Evolutionary conservation across 2,888 invertebrate species (phyloP), one percentile per base, ranked within the genome.

Genomic region (Caenorhabditis sp.): DNA sequence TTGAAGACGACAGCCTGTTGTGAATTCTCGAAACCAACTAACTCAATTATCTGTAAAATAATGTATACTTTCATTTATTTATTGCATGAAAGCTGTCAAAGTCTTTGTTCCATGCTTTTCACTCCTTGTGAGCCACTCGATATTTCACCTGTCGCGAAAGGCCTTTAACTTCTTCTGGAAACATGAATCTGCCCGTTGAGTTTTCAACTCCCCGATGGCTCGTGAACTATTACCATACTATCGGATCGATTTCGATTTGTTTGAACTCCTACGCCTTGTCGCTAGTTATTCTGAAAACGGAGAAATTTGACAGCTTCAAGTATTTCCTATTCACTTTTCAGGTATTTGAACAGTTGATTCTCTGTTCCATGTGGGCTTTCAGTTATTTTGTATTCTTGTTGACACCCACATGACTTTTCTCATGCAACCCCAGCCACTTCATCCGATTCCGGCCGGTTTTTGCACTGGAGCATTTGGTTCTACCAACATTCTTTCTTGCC

Each of bases 31-130:
- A n/a, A 27, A 13, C 35, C 35, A 35, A n/a, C n/a, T 9, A 7
- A 50, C 52, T 58, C 37, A 58, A n/a, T 41, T 24, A n/a, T 17
- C 37, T 70, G 35, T 46, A 30, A 59, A 50, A n/a, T n/a, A n/a
- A n/a, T n/a, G n/a, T 59, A 27, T 43, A 59, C 59, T 70, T 68
- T 68, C 30, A 43, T 50, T 45, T 59, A 43, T 52, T 70, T 70
- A 70, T 70, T 70, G 70, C 70, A 70, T 70, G 70, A 70, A 70
- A 22, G 35, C 46, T 70, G 70, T 46, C 26, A 50, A 62, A n/a
- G n/a, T n/a, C n/a, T n/a, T n/a, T n/a, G n/a, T n/a, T n/a, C n/a
- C n/a, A n/a, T n/a, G n/a, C n/a, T n/a, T n/a, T n/a, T n/a, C n/a
- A n/a, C n/a, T n/a, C n/a, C n/a, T n/a, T n/a, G n/a, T n/a, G n/a